A percentile compares a stretch with the other conserved stretches of the same genome.
These are phyloP conservation scores for Scolanthus callimorphus DNA, from an alignment of 92 coral and sea anemone species.

Conservation along the genomic window DNA sequence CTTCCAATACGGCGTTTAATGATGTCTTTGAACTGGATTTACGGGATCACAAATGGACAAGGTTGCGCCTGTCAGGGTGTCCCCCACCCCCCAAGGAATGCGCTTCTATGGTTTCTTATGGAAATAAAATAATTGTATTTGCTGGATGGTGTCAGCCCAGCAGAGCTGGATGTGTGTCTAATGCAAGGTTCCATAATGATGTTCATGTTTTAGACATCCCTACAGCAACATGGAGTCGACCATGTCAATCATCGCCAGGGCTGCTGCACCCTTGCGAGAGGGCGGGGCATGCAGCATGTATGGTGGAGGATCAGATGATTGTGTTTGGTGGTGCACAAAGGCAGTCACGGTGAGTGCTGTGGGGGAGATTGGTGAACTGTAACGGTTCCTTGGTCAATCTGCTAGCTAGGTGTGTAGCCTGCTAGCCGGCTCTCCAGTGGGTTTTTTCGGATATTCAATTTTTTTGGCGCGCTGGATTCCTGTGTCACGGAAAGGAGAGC, in stretches of 20 bases:
- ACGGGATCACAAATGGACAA: conserved; percentile 71
- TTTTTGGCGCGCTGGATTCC: too few species aligned
- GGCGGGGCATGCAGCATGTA: conserved; percentile 96
- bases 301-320: conserved; percentile 71
- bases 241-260: conserved; percentile 15
- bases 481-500: too few species aligned
- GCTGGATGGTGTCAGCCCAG: conserved; percentile 98
- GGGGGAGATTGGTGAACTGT: too few species aligned
- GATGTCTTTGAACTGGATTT: conserved; percentile 76
- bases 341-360: conserved; percentile 68
- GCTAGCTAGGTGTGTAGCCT: too few species aligned
- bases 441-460: too few species aligned
- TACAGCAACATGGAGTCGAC: conserved; percentile 60
- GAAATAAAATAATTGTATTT: conserved; percentile 55
- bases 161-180: conserved; percentile 57
- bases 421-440: too few species aligned
- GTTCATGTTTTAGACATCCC: conserved; percentile 51
- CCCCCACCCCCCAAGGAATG: conserved; percentile 95
- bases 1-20: conserved; percentile 93
- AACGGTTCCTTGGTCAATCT: too few species aligned
- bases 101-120: conserved; percentile 67
- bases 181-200: conserved; percentile 81
- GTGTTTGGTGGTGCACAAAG: conserved; percentile 99
- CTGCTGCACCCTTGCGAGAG: conserved; percentile 65
- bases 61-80: conserved; percentile 53